Evolutionary conservation across 2,113 vertebrate genomes (phyloP).

Genomic region (Zosterops japonicus): DNA sequence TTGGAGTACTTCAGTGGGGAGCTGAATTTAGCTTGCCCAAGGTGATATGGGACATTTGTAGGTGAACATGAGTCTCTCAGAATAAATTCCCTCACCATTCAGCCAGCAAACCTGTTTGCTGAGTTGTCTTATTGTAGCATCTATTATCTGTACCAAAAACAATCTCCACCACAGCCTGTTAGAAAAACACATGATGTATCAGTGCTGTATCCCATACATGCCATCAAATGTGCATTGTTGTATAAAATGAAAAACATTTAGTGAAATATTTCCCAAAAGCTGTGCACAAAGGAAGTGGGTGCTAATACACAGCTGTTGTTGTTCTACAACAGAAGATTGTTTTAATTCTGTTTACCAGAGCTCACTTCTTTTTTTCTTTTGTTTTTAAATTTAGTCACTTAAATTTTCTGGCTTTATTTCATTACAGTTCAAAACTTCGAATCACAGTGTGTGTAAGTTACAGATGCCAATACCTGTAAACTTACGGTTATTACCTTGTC

Average conservation of each 20-base stretch:
- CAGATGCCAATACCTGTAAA: background rate
- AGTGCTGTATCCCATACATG: background rate
- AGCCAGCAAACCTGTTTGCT: background rate
- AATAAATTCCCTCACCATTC: background rate
- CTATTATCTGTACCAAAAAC: background rate
- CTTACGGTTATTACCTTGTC: background rate
- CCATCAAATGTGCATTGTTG: background rate
- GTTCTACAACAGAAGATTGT: background rate
- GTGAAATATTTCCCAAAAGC: background rate
- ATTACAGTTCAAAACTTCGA: background rate
- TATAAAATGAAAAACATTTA: background rate
- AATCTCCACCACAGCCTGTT: background rate
- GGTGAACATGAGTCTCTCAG: background rate
- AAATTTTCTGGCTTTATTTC: background rate
- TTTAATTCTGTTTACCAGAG: background rate
- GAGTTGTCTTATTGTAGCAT: background rate
- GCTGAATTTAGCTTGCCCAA: background rate
- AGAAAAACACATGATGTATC: rapidly evolving
- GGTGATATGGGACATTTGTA: background rate
- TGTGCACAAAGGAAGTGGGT: background rate
- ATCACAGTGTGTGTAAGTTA: background rate
- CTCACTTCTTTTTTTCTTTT: background rate
- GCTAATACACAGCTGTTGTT: background rate
- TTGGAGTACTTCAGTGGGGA: background rate
- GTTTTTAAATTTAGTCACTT: background rate